Evolutionary conservation across 2,113 vertebrate species (phyloP).

Genomic region (Psephotus haematonotus): DNA sequence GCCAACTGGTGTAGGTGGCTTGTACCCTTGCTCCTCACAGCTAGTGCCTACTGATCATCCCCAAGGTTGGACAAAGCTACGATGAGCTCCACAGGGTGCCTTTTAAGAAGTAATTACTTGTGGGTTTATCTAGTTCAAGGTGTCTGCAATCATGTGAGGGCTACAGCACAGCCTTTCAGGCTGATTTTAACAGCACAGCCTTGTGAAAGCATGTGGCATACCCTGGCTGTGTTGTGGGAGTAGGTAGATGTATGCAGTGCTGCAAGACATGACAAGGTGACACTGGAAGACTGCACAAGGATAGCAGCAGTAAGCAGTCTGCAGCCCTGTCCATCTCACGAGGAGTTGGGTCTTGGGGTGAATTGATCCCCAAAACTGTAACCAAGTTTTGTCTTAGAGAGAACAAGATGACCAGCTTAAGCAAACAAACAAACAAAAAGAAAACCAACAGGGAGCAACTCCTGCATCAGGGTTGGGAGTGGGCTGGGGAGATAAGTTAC

Average conservation of each 20-base stretch:
- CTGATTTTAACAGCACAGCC: background rate
- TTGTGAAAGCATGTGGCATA: background rate
- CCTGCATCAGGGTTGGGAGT: background rate
- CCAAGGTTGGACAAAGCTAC: rapidly evolving
- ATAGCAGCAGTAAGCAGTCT: background rate
- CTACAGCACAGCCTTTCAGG: background rate
- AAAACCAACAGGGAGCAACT: background rate
- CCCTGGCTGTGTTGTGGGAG: background rate
- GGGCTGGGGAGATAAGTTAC: background rate
- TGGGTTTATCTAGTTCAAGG: background rate
- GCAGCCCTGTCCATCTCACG: background rate
- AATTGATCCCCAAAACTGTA: background rate
- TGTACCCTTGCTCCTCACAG: background rate
- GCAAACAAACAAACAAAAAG: background rate
- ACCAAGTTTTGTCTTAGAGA: background rate
- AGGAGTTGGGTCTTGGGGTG: background rate
- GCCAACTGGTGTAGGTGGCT: background rate
- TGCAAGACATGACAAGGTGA: background rate
- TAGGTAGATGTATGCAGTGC: rapidly evolving
- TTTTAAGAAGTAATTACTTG: background rate
- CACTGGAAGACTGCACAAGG: background rate
- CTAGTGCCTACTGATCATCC: background rate
- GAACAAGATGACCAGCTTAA: background rate
- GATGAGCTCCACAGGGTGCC: background rate
- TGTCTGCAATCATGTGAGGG: background rate